Base-by-base conservation (phyloP, 2,797 vertebrate genomes). In the Pitangus sulphuratus region DNA sequence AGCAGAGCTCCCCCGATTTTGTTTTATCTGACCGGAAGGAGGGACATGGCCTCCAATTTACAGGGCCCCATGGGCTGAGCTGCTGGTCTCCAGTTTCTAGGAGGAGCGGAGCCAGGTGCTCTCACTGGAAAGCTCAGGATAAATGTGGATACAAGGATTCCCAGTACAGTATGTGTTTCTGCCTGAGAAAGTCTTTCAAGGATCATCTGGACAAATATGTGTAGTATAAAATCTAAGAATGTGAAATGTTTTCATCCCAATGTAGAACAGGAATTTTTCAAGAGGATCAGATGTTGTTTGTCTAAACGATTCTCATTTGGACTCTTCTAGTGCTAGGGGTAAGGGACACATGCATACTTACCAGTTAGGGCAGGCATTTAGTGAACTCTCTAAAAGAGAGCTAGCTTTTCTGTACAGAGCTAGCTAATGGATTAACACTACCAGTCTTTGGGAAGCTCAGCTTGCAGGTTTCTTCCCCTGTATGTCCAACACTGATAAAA, bases 181-280 rank as follows among this genome's bases (percentile, higher is more conserved):
- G 33, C 15, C 44, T 64, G 37, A 61, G 15, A 42, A 64, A 47
- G 44, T 57, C 26, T 51, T 51, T 33, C 50, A 19, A 22, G 60
- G 39, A 28, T 31, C 6, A 8, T 28, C 30, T 40, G 45, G 45
- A 37, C 25, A 82, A 91, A 37, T 30, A 14, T 0, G 0, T 21
- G 26, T 48, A 21, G 47, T 51, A 28, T 56, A 70, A 68, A 19
- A 37, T 12, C 16, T 37, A 60, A 60, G 28, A 45, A 8, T 8
- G 5, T 8, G 26, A 74, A 69, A 18, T 77, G 53, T 50, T 90
- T 94, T 86, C 21, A 39, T 40, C 47, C 28, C 54, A 25, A 26
- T 30, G 8, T 17, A 69, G 30, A 77, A 35, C 15, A 28, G 35
- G 18, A 76, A 22, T 70, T 88, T 10, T 71, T 68, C n/a, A 45